Evolutionary conservation across 2,113 vertebrate genomes (phyloP), one percentile per base, ranked within the genome.

Genomic region (Tachysurus vachellii): DNA sequence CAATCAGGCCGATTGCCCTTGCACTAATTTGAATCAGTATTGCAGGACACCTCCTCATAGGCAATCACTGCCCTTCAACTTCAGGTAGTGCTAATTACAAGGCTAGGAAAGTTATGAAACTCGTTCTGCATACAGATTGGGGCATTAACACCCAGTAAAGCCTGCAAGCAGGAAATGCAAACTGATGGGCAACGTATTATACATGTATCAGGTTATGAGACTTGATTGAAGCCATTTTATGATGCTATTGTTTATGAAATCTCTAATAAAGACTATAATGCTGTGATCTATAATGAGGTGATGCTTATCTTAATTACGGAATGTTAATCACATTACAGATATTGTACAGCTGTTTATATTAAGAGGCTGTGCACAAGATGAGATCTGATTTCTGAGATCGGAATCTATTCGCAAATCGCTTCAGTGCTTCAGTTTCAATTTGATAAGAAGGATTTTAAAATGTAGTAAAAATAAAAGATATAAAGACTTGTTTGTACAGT

Each of bases 61-160:
- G 92, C 93, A 93, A 94, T 94, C 92, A 92, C 89, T 92, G 71
- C 57, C 89, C 90, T 85, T 57, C 89, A 90, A 92, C 93, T 92
- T 91, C 93, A 94, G 92, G 92, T 93, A 93, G 85, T 87, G 89
- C 92, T 95, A 94, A 95, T 94, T 95, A 93, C 92, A 92, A 76
- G 50, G 92, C 91, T 91, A 91, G 90, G 89, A 54, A 93, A 94
- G 92, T 93, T 90, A 87, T 47, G 50, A 85, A 87, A 88, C 91
- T 89, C 81, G 4, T 81, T 92, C 89, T 91, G 90, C 90, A 91
- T 90, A 92, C 87, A 91, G 73, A 89, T 89, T 23, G 86, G 88
- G 66, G 73, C 80, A 92, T 92, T 83, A 90, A 90, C 80, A 89
- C 84, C 85, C 82, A 71, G 70, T 68, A 68, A 64, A 70, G 17